Evolutionary conservation across 2,113 vertebrate species (phyloP), one percentile per base, ranked within the genome.

Genomic region (Symphodus melops): DNA sequence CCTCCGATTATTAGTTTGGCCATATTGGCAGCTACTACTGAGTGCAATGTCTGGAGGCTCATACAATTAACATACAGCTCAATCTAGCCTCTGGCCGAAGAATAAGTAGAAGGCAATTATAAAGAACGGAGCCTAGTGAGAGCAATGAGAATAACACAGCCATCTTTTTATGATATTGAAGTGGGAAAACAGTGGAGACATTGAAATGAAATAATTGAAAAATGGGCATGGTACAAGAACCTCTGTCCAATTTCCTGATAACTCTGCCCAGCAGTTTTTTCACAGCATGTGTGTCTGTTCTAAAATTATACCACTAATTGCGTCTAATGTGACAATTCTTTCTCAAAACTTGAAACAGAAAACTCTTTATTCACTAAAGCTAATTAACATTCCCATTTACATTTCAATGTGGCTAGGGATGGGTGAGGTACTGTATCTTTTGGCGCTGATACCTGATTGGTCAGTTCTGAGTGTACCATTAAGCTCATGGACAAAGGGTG

Each of bases 31-130:
- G 77, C 41, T 81, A 69, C 54, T 59, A 60, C 66, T 69, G 54
- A 75, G 70, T 57, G 71, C 44, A 25, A 72, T 79, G 73, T 88
- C 85, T 83, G 37, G 65, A 77, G 74, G 84, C 75, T 51, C 2
- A 14, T 56, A 59, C 82, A 83, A 82, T 86, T 88, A 91, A 81
- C 85, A 86, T 59, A 58, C 57, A 83, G 68, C 75, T 81, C 66
- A 58, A 78, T 81, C 67, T 80, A 46, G 80, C 86, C 90, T 61
- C 68, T 88, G 77, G 82, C 76, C 70, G 77, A 1, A 41, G 70
- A 82, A 89, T 80, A 77, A 87, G 81, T 70, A 81, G 78, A 79
- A 87, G 70, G 81, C 88, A 91, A 89, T 88, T 88, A 87, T 89
- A 67, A 86, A 83, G 81, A 54, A 14, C 36, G 25, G 80, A 80